These are phyloP conservation scores for Cephonodes hylas DNA, from an alignment of 2,888 invertebrate species.

Conservation along the genomic window DNA sequence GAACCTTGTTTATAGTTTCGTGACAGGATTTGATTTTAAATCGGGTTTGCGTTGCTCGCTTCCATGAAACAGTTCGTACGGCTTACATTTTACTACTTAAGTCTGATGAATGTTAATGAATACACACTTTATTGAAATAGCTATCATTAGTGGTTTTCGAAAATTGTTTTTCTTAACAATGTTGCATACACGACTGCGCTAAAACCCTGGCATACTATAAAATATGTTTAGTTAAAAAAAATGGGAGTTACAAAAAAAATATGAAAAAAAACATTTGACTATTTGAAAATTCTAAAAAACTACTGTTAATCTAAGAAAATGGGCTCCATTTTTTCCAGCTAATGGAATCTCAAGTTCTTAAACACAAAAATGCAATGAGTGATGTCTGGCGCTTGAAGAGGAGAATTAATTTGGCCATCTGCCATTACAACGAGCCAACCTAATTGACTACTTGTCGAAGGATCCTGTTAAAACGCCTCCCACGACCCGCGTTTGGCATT, in stretches of 20 bases:
- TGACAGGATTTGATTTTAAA: background rate
- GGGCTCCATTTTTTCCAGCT: background rate
- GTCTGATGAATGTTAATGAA: too few species aligned
- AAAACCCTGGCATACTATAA: too few species aligned
- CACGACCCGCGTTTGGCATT: background rate
- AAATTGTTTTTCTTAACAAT: too few species aligned
- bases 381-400: background rate
- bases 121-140: too few species aligned
- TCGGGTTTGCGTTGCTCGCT: background rate
- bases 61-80: background rate
- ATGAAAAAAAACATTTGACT: too few species aligned
- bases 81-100: background rate
- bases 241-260: too few species aligned
- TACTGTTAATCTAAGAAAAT: background rate
- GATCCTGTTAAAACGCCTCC: constrained; percentile 1
- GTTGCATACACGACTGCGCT: too few species aligned
- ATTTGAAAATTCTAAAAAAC: background rate
- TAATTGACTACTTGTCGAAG: constrained; percentile 1
- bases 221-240: too few species aligned
- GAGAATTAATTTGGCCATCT: background rate
- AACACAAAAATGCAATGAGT: background rate
- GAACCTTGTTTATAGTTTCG: background rate
- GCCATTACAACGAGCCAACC: background rate
- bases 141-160: too few species aligned
- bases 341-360: background rate